Evolutionary conservation across 2,888 invertebrate species (phyloP).

Genomic region (Acanthosepion lycidas): DNA sequence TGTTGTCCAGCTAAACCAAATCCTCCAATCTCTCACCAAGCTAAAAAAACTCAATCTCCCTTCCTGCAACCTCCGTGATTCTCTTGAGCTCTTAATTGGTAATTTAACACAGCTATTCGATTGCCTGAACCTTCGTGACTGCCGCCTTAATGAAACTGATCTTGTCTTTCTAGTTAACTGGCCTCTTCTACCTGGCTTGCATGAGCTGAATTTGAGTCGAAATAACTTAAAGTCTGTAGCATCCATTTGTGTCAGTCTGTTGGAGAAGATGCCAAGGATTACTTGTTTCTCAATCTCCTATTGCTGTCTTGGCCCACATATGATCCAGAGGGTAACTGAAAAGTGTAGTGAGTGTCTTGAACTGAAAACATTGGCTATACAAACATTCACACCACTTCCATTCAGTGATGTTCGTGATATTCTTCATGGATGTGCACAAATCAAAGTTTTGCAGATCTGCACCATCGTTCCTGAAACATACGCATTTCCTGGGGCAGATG

Average conservation of each 20-base stretch:
- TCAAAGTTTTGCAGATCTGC: constrained; percentile 63
- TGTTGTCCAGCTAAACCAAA: constrained; percentile 55
- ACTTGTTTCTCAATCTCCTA: constrained; percentile 64
- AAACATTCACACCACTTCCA: constrained; percentile 66
- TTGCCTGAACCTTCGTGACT: constrained; percentile 67
- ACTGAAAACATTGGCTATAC: constrained; percentile 64
- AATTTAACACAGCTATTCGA: constrained; percentile 50
- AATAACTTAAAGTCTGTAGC: constrained; percentile 62
- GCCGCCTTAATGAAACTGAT: constrained; percentile 62
- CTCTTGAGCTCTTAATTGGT: constrained; percentile 56
- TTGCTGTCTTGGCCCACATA: constrained; percentile 59
- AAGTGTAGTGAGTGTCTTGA: constrained; percentile 57
- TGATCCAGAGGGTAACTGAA: constrained; percentile 58
- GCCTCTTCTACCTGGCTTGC: constrained; percentile 55
- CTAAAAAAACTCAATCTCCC: constrained; percentile 62
- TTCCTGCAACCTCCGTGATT: constrained; percentile 64
- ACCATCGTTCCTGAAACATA: constrained; percentile 66
- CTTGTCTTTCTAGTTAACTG: constrained; percentile 61
- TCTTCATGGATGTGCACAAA: constrained; percentile 58
- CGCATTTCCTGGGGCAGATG: constrained; percentile 66
- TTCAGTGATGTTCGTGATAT: constrained; percentile 58
- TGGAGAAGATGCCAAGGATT: constrained; percentile 56
- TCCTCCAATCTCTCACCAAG: constrained; percentile 54
- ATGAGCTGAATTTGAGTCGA: constrained; percentile 67
- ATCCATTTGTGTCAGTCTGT: constrained; percentile 52